These are phyloP conservation scores for Cyphomyrus discorhynchus DNA, from an alignment of 2,113 vertebrate genomes.

Conservation along the genomic window DNA sequence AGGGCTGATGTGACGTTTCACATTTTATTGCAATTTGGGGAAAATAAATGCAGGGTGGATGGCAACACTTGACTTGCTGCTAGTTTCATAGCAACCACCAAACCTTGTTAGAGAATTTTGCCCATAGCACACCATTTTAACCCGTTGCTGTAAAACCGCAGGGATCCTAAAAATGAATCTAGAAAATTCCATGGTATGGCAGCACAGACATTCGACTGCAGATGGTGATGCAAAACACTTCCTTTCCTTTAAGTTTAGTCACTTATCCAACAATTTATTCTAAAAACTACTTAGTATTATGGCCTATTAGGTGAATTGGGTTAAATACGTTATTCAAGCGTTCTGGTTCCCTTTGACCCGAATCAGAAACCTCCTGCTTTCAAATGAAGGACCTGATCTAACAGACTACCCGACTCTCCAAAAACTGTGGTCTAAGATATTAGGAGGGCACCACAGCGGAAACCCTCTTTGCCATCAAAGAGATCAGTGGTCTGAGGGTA, in stretches of 20 bases:
- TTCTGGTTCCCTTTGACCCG: neutral
- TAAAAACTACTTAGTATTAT: neutral
- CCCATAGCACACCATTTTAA: neutral
- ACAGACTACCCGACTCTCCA: neutral
- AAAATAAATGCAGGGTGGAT: slow-evolving; percentile 11
- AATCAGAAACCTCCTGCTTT: neutral
- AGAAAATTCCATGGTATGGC: neutral
- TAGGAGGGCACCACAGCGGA: neutral
- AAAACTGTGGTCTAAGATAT: neutral
- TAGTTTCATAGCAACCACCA: neutral
- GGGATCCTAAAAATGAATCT: neutral
- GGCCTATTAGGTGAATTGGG: neutral
- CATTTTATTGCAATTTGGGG: slow-evolving; percentile 9
- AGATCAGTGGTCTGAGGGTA: neutral
- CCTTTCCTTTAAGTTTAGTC: neutral
- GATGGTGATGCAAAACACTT: neutral
- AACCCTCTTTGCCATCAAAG: neutral
- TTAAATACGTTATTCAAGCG: neutral
- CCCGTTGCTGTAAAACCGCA: neutral
- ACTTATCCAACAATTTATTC: neutral
- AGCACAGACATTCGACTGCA: neutral
- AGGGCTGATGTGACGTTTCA: neutral
- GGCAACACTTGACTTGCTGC: neutral
- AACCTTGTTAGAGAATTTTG: neutral
- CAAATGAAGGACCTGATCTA: neutral